A percentile compares a stretch with the other conserved stretches of the same genome.
Conservation (phyloP, 1,140 invertebrate genomes). For the Streblospio benedicti region DNA sequence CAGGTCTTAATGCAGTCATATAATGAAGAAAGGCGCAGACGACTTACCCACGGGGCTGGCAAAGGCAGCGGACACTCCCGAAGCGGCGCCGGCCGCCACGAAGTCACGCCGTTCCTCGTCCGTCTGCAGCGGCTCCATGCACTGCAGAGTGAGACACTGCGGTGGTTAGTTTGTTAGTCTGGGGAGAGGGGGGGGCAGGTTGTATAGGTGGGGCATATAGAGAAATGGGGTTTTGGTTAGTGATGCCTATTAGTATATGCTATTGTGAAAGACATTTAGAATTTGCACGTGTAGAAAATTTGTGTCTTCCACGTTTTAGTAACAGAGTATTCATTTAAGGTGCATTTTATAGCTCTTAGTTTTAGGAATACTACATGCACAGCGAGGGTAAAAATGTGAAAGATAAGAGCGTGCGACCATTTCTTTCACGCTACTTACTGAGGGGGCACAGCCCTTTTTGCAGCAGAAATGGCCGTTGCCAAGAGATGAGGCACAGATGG, state of each 20-base stretch:
- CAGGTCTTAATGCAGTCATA: too few relatives aligned
- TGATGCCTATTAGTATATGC: neutral
- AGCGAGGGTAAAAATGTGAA: neutral
- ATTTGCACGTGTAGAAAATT: neutral
- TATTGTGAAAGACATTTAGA: neutral
- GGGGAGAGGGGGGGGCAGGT: neutral
- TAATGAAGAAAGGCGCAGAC: too few relatives aligned
- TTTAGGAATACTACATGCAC: neutral
- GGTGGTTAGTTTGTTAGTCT: too few relatives aligned
- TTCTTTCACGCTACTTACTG: neutral
- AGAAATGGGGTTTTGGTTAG: neutral
- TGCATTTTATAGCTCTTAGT: neutral
- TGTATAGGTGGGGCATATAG: neutral
- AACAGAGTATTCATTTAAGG: neutral
- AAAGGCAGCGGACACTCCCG: conserved; percentile 56
- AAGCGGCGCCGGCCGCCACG: conserved; percentile 91
- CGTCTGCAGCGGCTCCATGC: conserved; percentile 64
- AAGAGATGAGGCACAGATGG: conserved; percentile 91
- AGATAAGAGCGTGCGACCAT: too few relatives aligned
- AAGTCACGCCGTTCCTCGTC: conserved; percentile 98
- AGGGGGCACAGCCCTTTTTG: conserved; percentile 60
- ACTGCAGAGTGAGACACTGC: too few relatives aligned
- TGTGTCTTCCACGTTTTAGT: neutral
- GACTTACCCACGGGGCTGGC: conserved; percentile 11
- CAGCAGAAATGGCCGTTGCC: conserved; percentile 93